These are phyloP conservation scores for Aphis gossypii DNA, from an alignment of 1,140 invertebrate genomes.

Conservation along the genomic window DNA sequence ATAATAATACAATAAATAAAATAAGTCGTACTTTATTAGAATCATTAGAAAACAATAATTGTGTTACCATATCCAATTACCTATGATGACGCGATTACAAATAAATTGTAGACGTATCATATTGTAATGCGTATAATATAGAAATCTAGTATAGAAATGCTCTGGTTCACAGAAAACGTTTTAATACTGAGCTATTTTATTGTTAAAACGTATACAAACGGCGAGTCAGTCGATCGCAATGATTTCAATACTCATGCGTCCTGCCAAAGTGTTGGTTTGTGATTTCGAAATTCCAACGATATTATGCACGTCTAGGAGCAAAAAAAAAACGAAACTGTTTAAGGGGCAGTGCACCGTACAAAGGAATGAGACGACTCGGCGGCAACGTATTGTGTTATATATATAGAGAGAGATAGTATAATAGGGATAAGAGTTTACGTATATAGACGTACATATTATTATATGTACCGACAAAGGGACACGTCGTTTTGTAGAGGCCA, in stretches of 20 bases:
- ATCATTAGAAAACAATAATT: not conserved
- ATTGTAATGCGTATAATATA: not conserved
- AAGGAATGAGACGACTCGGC: not conserved
- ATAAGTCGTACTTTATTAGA: not conserved
- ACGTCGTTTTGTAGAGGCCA: slow-evolving; percentile 29
- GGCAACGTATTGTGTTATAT: not conserved
- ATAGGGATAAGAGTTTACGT: not conserved
- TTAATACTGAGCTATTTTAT: not conserved
- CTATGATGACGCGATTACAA: not conserved
- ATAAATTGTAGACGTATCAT: not conserved
- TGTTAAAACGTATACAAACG: not conserved
- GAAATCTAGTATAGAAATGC: not conserved
- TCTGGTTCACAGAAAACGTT: not conserved
- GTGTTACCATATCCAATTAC: not conserved
- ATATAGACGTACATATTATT: slow-evolving; percentile 14
- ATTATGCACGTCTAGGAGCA: not conserved
- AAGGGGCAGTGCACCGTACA: not conserved
- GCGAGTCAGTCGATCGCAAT: not conserved
- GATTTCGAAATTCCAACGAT: not conserved
- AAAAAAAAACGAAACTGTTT: not conserved
- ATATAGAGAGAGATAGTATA: not conserved
- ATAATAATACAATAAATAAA: too few relatives aligned
- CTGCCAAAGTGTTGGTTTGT: not conserved
- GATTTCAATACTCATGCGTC: not conserved
- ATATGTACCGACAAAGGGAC: slow-evolving; percentile 9